Evolutionary conservation across 2,888 invertebrate species (phyloP), one percentile per base, ranked within the genome.

Genomic region (Cryptophagus acutangulus): DNA sequence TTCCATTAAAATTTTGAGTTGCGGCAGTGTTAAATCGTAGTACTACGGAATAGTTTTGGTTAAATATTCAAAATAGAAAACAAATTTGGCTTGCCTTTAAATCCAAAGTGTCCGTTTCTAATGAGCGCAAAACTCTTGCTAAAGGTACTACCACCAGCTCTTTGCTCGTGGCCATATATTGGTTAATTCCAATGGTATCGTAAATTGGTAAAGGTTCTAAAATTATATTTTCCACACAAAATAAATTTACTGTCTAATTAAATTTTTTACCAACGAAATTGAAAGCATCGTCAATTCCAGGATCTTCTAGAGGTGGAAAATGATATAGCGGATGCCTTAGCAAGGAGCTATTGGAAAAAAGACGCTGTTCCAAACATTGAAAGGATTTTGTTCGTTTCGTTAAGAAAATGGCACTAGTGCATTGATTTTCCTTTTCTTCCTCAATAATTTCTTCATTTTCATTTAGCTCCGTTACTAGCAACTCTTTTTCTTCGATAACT

Each of bases 301-400:
- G 71, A 56, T 71, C 66, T 35, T 55, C 53, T 3, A 67, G 36
- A 9, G 61, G 62, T 2, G 70, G 68, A 53, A 71, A 69, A 34
- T 58, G 67, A 41, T 76, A 77, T 16, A 75, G 65, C 58, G 58
- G 73, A 71, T 51, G 65, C 61, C 52, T 70, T 65, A 65, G 63
- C 58, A 49, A 65, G 61, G 63, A 75, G 71, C 71, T 75, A 66
- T 57, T 71, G 59, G 61, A 74, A 52, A 68, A 47, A 3, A 61
- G 33, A 26, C 62, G 40, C 51, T 70, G 66, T n/a, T 59, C 59
- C 12, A 70, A 48, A 48, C 69, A 70, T 49, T 54, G 54, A 45
- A 68, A 69, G 2, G 69, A 70, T 33, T 49, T 43, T 1, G 66
- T 66, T 26, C 67, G 62, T 45, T 61, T 64, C 5, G 58, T 40